Base-by-base conservation (phyloP, 2,113 vertebrate species). In the Dendropsophus ebraccatus region DNA sequence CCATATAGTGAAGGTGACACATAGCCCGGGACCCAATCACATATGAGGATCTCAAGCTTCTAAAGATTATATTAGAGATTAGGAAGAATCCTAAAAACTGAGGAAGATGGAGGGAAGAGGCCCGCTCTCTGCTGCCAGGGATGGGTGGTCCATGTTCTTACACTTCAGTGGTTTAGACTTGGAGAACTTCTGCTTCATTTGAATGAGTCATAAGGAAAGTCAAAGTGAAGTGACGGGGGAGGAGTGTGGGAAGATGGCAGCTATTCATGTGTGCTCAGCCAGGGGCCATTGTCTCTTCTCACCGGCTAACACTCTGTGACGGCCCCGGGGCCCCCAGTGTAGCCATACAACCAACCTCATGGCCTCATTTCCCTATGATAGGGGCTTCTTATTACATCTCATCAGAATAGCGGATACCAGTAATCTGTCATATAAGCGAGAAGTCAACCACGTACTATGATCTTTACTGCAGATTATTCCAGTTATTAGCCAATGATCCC, bases 131-230 rank as follows among this genome's bases (percentile, higher is more conserved):
- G n/a, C 9, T 0, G n/a, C n/a, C 58, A 62, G 58, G n/a, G 10
- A 23, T 62, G n/a, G 58, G 58, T 62, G 58, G 58, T 62, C 58
- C 10, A 25, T 62, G 2, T 25, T 62, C 4, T 62, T 25, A 62
- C 10, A 25, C 10, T 23, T 62, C 58, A 62, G 58, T 11, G 25
- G 9, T 25, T 58, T 58, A n/a, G 4, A 23, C 19, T 23, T 62
- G 58, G 58, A 62, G 58, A 62, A 62, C 58, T 13, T 62, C 58
- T 62, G 58, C 58, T 62, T 62, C n/a, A 62, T n/a, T 62, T 62
- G 58, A 62, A 62, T 62, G 58, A 62, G 58, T 62, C 58, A 62
- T 28, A 62, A 62, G 58, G 25, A 62, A 13, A 25, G 58, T 23
- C 58, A 1, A 25, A 1, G 25, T 25, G 58, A 25, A n/a, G 58